phyloP scores from a whole-genome alignment of 1,140 invertebrate species.

The Mizuhopecten yessoensis region DNA sequence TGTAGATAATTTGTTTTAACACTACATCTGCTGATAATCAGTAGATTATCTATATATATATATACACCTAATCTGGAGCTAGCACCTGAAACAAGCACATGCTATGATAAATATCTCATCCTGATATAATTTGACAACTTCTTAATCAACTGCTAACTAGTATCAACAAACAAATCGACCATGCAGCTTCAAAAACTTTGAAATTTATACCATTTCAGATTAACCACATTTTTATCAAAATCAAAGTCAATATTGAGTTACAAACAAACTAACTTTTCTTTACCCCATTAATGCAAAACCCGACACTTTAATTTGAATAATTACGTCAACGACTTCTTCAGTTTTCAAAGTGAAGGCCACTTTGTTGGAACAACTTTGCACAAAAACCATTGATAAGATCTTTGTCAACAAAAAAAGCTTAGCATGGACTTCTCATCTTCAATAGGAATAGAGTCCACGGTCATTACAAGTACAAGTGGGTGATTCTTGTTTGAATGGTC shows the following conservation, averaged over 20 bases:
- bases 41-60: background rate
- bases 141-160: background rate
- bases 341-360: slow-evolving; percentile 37
- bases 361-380: slow-evolving; percentile 33
- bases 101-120: background rate
- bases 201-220: background rate
- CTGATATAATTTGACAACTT: background rate
- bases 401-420: slow-evolving; percentile 33
- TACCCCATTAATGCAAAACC: background rate
- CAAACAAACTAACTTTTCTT: slow-evolving; percentile 35
- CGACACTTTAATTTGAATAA: slow-evolving; percentile 34
- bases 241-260: slow-evolving; percentile 18
- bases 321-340: slow-evolving; percentile 33
- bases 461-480: slow-evolving; percentile 14
- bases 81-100: background rate
- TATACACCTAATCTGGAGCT: background rate
- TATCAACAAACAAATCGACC: background rate
- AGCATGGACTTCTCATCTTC: slow-evolving; percentile 16
- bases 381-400: background rate
- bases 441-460: slow-evolving; percentile 12
- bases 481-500: slow-evolving; percentile 4
- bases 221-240: background rate
- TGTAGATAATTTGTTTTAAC: background rate
- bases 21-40: background rate
- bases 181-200: background rate